These are phyloP conservation scores for Hymenochirus boettgeri DNA, from an alignment of 2,113 vertebrate species.

Conservation along the genomic window DNA sequence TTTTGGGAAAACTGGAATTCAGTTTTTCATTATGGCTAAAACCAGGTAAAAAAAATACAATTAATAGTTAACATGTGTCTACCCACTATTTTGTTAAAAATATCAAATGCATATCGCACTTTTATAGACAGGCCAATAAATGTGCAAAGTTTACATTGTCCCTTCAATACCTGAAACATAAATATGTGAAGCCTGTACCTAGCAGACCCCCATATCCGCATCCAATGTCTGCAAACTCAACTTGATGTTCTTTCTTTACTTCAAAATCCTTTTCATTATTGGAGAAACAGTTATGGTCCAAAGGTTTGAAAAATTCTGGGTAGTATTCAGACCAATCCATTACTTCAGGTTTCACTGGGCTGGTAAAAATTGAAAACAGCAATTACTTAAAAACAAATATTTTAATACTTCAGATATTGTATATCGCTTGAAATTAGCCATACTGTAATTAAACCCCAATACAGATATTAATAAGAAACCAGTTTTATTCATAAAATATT, in stretches of 20 bases:
- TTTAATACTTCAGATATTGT: too few relatives aligned
- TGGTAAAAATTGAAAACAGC: slow-evolving; percentile 44
- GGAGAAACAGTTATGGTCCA: slow-evolving; percentile 43
- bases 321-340: slow-evolving; percentile 86
- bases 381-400: too few relatives aligned
- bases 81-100: too few relatives aligned
- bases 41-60: too few relatives aligned
- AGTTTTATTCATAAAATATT: too few relatives aligned
- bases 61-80: too few relatives aligned
- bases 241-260: slow-evolving; percentile 49
- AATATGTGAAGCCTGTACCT: slow-evolving; percentile 51
- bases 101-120: too few relatives aligned
- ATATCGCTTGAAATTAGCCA: too few relatives aligned
- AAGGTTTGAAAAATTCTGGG: slow-evolving; percentile 63
- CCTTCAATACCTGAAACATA: neutral
- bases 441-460: neutral
- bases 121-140: neutral
- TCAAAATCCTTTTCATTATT: slow-evolving; percentile 47
- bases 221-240: slow-evolving; percentile 89
- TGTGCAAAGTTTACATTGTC: neutral
- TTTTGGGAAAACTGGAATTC: too few relatives aligned
- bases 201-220: slow-evolving; percentile 85
- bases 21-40: too few relatives aligned
- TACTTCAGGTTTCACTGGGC: slow-evolving; percentile 78
- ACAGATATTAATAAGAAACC: too few relatives aligned